Evolutionary conservation across 2,113 vertebrate genomes (phyloP).

Genomic region (Nycticryphes semicollaris): DNA sequence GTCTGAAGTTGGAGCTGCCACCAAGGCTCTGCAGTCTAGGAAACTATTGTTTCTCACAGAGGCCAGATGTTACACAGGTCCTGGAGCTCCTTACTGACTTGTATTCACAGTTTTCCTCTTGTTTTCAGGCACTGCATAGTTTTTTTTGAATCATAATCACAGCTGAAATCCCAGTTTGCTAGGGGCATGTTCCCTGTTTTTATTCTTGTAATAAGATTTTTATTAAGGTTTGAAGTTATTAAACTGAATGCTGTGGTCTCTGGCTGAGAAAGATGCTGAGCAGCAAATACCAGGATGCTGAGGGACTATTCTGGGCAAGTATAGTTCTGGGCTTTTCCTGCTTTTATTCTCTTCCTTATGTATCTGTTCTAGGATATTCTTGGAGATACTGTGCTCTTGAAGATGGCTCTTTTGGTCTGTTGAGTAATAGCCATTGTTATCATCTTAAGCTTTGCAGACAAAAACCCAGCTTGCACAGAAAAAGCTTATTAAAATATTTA

Average conservation of each 20-base stretch:
- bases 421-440: not conserved
- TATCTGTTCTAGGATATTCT: not conserved
- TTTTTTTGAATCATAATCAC: not conserved
- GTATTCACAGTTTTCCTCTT: fast-evolving
- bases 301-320: not conserved
- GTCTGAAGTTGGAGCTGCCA: not conserved
- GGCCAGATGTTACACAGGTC: not conserved
- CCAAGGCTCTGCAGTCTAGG: not conserved
- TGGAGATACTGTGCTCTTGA: not conserved
- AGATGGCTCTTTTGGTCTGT: not conserved
- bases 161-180: not conserved
- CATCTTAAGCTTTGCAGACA: not conserved
- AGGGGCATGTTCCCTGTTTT: not conserved
- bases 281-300: not conserved
- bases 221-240: not conserved
- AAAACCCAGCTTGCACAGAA: not conserved
- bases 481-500: not conserved
- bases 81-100: not conserved
- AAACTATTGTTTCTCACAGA: not conserved
- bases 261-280: not conserved
- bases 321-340: not conserved
- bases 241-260: not conserved
- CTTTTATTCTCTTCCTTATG: not conserved
- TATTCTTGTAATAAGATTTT: not conserved
- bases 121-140: not conserved